A percentile compares a stretch with the other conserved stretches of the same genome.
These are phyloP conservation scores for Panopea generosa DNA, from an alignment of 2,888 invertebrate species.

Conservation along the genomic window DNA sequence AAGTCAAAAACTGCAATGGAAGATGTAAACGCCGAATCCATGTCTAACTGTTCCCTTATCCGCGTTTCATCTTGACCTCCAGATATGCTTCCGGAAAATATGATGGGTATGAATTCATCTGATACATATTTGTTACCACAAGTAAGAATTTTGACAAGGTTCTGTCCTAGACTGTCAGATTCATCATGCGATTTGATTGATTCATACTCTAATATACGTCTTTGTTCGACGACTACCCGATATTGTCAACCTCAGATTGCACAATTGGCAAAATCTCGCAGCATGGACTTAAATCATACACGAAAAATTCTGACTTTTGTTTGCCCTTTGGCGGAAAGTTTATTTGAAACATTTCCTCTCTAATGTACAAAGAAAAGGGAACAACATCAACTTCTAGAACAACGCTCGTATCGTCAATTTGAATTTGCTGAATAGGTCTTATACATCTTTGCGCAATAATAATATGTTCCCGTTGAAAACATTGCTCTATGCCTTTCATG, in stretches of 20 bases:
- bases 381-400: slow-evolving; percentile 29
- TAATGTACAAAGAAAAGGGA: slow-evolving; percentile 9
- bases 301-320: slow-evolving; percentile 12
- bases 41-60: slow-evolving; percentile 11
- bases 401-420: slow-evolving; percentile 13
- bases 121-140: slow-evolving; percentile 30
- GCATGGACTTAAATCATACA: too few relatives aligned
- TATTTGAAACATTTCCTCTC: slow-evolving; percentile 3
- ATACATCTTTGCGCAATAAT: slow-evolving; percentile 8
- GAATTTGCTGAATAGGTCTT: slow-evolving; percentile 18
- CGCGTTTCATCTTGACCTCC: slow-evolving; percentile 8
- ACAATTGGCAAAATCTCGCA: too few relatives aligned
- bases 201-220: too few relatives aligned
- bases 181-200: too few relatives aligned
- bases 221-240: too few relatives aligned
- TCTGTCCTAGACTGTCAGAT: too few relatives aligned
- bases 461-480: slow-evolving; percentile 1
- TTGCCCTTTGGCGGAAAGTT: slow-evolving; percentile 27
- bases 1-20: slow-evolving; percentile 34
- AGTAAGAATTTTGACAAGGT: background rate
- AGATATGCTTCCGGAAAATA: slow-evolving; percentile 20
- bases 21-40: slow-evolving; percentile 26
- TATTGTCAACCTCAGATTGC: too few relatives aligned
- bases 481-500: slow-evolving; percentile 2
- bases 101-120: slow-evolving; percentile 27